A percentile compares a stretch with the other conserved stretches of the same genome.
phyloP scores from a whole-genome alignment of 2,888 invertebrate genomes.

The Drosophila mimetica region DNA sequence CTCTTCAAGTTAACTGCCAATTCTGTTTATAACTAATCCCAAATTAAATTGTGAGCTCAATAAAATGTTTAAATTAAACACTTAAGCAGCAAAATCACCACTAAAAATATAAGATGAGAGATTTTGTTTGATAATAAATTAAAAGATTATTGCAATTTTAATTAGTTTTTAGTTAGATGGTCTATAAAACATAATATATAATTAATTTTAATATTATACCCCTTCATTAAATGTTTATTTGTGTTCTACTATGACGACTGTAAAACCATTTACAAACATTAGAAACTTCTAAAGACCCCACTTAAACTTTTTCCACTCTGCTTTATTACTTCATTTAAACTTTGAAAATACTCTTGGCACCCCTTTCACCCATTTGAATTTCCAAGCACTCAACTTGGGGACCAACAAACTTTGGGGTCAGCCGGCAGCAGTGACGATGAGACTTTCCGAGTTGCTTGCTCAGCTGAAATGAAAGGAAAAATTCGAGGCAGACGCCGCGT shows the following conservation, averaged over 20 bases:
- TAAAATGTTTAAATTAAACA: conserved; percentile 2
- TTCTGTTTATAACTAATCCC: not conserved
- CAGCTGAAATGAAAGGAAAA: conserved; percentile 15
- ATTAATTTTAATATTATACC: not conserved
- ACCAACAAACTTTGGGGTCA: conserved; percentile 54
- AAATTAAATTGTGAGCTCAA: not conserved
- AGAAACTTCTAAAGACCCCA: not conserved
- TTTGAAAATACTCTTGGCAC: conserved; percentile 9
- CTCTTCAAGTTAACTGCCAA: conserved; percentile 5
- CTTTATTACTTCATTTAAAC: conserved; percentile 26
- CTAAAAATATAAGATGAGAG: not conserved
- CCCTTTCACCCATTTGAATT: conserved; percentile 26
- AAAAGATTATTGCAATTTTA: too few relatives aligned
- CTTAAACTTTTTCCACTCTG: conserved; percentile 5
- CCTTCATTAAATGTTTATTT: not conserved
- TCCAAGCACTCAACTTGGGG: conserved; percentile 20
- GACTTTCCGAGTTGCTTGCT: conserved; percentile 19
- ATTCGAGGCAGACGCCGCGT: conserved; percentile 41
- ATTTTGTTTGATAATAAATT: not conserved
- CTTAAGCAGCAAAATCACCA: not conserved
- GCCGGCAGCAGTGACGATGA: conserved; percentile 38
- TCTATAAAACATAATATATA: not conserved
- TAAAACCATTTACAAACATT: conserved; percentile 4
- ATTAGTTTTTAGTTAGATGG: too few relatives aligned
- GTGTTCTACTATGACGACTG: not conserved